Conservation (phyloP, 2,113 vertebrate genomes). For the Nothobranchius furzeri region DNA sequence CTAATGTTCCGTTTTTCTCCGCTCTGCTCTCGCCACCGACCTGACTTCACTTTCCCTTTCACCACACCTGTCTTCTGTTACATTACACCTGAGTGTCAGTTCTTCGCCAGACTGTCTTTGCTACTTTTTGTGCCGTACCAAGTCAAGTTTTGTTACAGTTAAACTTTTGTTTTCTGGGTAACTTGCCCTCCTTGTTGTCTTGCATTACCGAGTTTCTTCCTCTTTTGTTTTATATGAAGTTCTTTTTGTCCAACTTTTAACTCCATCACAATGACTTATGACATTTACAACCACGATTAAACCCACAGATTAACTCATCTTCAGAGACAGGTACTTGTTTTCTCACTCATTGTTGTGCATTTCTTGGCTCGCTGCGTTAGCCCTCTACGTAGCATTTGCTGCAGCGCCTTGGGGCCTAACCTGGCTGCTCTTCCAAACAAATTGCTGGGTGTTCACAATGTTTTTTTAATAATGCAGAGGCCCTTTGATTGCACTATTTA, state of each 20-base stretch:
- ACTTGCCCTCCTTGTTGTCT: too few relatives aligned
- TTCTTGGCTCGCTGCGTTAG: slow-evolving; percentile 38
- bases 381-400: slow-evolving; percentile 61
- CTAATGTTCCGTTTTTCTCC: too few relatives aligned
- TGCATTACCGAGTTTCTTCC: not conserved
- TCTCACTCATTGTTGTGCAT: slow-evolving; percentile 31
- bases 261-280: not conserved
- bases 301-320: slow-evolving; percentile 34
- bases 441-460: slow-evolving; percentile 77
- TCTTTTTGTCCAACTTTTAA: not conserved
- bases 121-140: not conserved
- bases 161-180: not conserved
- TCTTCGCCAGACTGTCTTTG: not conserved
- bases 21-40: not conserved
- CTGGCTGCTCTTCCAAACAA: slow-evolving; percentile 78
- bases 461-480: slow-evolving; percentile 64
- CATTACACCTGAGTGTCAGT: not conserved
- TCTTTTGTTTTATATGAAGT: not conserved
- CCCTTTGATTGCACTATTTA: slow-evolving; percentile 81
- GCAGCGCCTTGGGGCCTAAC: slow-evolving; percentile 69
- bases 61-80: not conserved
- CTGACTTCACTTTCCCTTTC: not conserved
- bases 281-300: slow-evolving; percentile 9
- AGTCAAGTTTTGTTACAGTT: not conserved
- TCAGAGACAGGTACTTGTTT: slow-evolving; percentile 29